These are phyloP conservation scores for Spilogale gracilis DNA, from an alignment of 2,113 vertebrate genomes.

Conservation along the genomic window DNA sequence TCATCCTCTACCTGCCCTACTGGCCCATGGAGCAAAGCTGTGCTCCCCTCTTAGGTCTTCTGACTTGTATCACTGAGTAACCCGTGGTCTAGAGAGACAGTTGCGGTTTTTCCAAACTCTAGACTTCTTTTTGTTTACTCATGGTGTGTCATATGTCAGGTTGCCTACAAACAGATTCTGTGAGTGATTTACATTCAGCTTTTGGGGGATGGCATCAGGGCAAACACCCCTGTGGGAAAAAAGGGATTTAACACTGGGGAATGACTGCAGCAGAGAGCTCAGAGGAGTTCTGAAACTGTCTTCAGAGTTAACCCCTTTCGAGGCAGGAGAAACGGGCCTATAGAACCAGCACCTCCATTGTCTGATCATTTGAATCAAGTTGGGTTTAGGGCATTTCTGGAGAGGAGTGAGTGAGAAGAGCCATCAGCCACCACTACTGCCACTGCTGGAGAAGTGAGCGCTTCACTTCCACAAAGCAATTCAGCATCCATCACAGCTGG, in stretches of 20 bases:
- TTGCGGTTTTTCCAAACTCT: neutral
- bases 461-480: neutral
- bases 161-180: neutral
- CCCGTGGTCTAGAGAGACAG: neutral
- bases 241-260: neutral
- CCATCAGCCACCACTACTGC: neutral
- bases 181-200: too few relatives aligned
- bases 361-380: neutral
- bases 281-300: neutral
- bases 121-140: neutral
- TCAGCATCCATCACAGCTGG: neutral
- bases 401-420: neutral
- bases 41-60: neutral
- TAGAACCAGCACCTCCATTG: neutral
- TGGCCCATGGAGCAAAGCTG: rapidly evolving
- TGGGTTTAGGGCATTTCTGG: neutral
- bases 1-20: neutral
- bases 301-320: neutral
- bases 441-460: neutral
- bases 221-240: too few relatives aligned
- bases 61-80: too few relatives aligned
- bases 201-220: neutral
- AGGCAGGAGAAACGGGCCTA: neutral
- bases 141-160: neutral
- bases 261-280: neutral